Evolutionary conservation across 2,888 invertebrate genomes (phyloP).

Genomic region (Apamea monoglypha): DNA sequence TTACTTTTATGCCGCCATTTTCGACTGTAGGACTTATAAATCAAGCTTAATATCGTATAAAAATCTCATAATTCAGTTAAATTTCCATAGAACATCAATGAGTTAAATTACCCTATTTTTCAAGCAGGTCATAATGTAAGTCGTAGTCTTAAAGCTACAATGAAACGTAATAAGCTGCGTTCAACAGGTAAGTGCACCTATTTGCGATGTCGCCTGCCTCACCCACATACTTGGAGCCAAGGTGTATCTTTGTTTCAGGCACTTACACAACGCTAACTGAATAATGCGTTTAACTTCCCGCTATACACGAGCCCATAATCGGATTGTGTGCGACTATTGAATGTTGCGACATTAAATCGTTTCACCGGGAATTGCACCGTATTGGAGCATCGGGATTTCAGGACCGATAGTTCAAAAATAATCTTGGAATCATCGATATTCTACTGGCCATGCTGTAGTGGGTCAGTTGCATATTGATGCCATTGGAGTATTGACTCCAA

Average conservation of each 20-base stretch:
- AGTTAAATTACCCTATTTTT: slow-evolving; percentile 24
- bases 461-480: too few species aligned
- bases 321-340: slow-evolving; percentile 40
- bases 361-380: background rate
- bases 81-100: background rate
- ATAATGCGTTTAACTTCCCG: slow-evolving; percentile 43
- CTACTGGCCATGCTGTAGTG: too few species aligned
- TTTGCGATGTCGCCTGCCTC: slow-evolving; percentile 29
- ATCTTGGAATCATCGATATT: background rate
- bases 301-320: slow-evolving; percentile 35
- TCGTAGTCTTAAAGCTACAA: slow-evolving; percentile 7
- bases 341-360: slow-evolving; percentile 17
- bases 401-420: background rate
- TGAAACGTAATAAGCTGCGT: slow-evolving; percentile 43
- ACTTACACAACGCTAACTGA: slow-evolving; percentile 49
- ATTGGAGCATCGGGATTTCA: background rate
- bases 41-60: slow-evolving; percentile 20
- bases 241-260: slow-evolving; percentile 44
- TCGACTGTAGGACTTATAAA: slow-evolving; percentile 13
- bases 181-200: slow-evolving; percentile 68
- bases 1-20: slow-evolving; percentile 46
- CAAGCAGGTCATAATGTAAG: slow-evolving; percentile 6
- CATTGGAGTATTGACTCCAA: too few species aligned
- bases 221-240: slow-evolving; percentile 21
- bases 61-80: slow-evolving; percentile 2